Evolutionary conservation across 2,888 invertebrate species (phyloP).

Genomic region (Cantharis rustica): DNA sequence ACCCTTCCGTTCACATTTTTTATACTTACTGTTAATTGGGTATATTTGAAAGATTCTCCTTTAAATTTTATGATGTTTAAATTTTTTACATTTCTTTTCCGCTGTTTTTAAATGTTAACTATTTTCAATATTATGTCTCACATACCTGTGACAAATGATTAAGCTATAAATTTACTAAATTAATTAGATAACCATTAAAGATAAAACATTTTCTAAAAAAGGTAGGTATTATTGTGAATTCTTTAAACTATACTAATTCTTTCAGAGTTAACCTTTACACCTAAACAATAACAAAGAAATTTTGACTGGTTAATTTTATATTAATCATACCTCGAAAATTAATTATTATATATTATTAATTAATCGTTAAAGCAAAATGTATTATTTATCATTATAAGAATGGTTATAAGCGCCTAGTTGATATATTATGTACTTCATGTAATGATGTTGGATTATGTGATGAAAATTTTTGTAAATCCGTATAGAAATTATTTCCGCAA

Average conservation of each 20-base stretch:
- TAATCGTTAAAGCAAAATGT: too few relatives aligned
- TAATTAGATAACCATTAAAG: background rate
- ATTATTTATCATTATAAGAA: too few relatives aligned
- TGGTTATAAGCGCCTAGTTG: too few relatives aligned
- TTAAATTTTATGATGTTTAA: slow-evolving; percentile 29
- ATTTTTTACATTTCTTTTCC: background rate
- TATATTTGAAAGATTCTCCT: slow-evolving; percentile 43
- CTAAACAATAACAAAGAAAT: background rate
- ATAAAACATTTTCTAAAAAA: background rate
- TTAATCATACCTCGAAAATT: too few relatives aligned
- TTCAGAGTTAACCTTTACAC: background rate
- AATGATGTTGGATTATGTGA: background rate
- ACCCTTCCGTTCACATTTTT: slow-evolving; percentile 39
- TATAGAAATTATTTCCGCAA: slow-evolving; percentile 36
- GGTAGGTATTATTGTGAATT: background rate
- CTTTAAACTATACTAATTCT: background rate
- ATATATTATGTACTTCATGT: background rate
- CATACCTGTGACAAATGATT: background rate
- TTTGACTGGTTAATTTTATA: background rate
- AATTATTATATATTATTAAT: background rate
- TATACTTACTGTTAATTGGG: slow-evolving; percentile 47
- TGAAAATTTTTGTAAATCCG: slow-evolving; percentile 31
- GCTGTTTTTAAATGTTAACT: background rate
- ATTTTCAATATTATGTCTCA: background rate
- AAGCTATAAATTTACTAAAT: background rate